Evolutionary conservation across 1,140 invertebrate genomes (phyloP), one percentile per base, ranked within the genome.

Genomic region (Tribolium madens): DNA sequence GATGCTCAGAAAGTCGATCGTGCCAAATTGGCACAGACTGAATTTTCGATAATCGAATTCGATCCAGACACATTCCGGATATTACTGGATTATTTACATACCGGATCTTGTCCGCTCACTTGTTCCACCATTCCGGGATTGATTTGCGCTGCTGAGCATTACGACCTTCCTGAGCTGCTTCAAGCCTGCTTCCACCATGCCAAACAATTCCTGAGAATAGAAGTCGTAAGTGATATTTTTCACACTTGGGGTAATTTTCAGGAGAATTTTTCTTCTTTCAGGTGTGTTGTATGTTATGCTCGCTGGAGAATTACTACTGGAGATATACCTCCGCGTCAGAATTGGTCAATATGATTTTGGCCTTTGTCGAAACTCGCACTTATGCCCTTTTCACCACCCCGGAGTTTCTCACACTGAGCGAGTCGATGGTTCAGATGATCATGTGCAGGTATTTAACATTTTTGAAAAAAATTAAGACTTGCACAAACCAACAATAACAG

Each of bases 41-140:
- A 98, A 93, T 98, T 98, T 87, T 94, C 94, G 71, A 96, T 97
- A 81, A 97, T 97, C 81, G 96, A 98, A 87, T 98, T 98, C 86
- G 96, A 97, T 88, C 93, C 95, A 1, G 96, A 97, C 64, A 98
- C 96, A 0, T 97, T 98, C 86, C 91, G 95, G 53, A 93, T 96
- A 76, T 87, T 97, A 2, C 86, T 98, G 82, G 95, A 97, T 85
- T 98, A 98, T 86, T 87, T 98, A 36, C 96, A 97, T 85, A 97
- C 95, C 1, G 96, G 96, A 42, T 95, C 94, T 15, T 97, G 96
- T 87, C 93, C 95, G 0, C 86, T 97, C 5, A 97, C 96, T 0
- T 98, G 96, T 87, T 93, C 94, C 78, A 96, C 95, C 73, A 97
- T 97, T 81, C 96, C 96, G 1, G 96, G 96, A 2, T 88, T 98